phyloP scores from a whole-genome alignment of 2,888 invertebrate species.

The Leptopterna dolabrata region DNA sequence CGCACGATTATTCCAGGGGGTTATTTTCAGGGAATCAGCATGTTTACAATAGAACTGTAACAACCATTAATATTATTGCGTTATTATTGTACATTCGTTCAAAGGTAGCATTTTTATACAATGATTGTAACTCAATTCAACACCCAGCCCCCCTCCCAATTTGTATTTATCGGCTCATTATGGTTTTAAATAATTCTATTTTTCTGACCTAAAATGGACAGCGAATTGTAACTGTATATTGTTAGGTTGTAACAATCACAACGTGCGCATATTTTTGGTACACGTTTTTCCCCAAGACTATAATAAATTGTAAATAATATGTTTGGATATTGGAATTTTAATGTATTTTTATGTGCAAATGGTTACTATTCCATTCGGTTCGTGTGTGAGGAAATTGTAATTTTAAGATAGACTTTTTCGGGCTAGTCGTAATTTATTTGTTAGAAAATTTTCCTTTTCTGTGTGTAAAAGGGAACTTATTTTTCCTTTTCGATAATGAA shows the following conservation, averaged over 20 bases:
- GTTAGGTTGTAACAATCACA: background rate
- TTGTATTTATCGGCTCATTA: no score
- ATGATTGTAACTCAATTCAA: no score
- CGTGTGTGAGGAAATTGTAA: background rate
- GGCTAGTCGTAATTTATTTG: slow-evolving; percentile 50
- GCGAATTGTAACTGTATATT: background rate
- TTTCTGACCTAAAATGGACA: no score
- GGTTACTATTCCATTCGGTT: background rate
- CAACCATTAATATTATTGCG: no score
- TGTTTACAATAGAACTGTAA: no score
- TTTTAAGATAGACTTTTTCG: slow-evolving; percentile 10
- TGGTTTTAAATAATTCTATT: no score
- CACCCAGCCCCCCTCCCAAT: no score
- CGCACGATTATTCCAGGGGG: no score
- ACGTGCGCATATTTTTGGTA: background rate
- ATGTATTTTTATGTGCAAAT: background rate
- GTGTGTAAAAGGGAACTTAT: background rate
- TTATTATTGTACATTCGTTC: no score
- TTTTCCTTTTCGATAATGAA: background rate
- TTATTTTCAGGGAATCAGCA: no score
- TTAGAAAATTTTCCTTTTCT: background rate
- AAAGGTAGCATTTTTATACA: no score
- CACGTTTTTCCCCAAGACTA: background rate
- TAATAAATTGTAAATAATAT: background rate
- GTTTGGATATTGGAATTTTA: background rate